phyloP scores from a whole-genome alignment of 2,113 vertebrate genomes.

The Oreochromis tanganicae region DNA sequence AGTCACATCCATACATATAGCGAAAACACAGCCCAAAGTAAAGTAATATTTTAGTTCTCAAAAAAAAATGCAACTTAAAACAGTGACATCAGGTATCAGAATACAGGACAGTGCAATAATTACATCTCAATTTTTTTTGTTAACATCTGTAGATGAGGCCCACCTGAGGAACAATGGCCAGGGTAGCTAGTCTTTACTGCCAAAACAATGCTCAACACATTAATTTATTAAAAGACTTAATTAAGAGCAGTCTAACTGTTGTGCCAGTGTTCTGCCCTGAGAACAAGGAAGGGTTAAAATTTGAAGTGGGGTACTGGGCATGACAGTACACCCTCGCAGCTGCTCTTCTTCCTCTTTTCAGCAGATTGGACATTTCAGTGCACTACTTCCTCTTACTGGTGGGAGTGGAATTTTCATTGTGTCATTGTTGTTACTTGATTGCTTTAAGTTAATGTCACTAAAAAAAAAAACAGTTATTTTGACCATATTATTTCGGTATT shows the following conservation, averaged over 20 bases:
- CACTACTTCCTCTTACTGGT: not conserved
- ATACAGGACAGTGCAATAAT: not conserved
- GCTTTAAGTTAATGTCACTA: not conserved
- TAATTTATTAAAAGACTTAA: not conserved
- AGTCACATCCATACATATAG: not conserved
- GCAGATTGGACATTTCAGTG: not conserved
- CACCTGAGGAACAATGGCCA: not conserved
- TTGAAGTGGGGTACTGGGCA: not conserved
- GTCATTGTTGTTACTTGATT: not conserved
- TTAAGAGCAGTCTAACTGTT: not conserved
- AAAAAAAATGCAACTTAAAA: not conserved
- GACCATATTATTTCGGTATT: not conserved
- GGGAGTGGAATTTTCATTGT: not conserved
- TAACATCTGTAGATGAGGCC: not conserved
- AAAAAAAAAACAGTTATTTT: not conserved
- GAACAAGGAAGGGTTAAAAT: not conserved
- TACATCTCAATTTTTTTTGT: not conserved
- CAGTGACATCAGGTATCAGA: not conserved
- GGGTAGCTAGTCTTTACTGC: not conserved
- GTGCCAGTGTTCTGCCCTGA: not conserved
- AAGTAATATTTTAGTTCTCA: not conserved
- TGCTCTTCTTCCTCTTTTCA: not conserved
- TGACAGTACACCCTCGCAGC: not conserved
- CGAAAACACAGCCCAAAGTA: fast-evolving
- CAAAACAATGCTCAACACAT: not conserved